A percentile compares a stretch with the other conserved stretches of the same genome.
Evolutionary conservation across 2,113 vertebrate genomes (phyloP).

Genomic region (Pelobates fuscus): DNA sequence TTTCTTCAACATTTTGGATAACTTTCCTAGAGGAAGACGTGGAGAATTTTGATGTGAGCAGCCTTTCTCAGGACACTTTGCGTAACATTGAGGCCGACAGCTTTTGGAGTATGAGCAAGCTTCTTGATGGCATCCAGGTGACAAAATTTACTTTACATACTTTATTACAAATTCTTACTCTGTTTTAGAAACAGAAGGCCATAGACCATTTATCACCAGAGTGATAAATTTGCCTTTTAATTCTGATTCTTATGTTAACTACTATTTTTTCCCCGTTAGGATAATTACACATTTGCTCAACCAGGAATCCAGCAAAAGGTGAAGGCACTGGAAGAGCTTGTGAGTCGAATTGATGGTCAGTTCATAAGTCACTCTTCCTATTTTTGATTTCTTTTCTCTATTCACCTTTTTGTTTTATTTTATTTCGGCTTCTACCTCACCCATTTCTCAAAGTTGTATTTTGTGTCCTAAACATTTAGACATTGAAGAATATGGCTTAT

Average conservation of each 20-base stretch:
- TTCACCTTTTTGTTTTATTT: too few relatives aligned
- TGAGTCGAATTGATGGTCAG: slow-evolving; percentile 95
- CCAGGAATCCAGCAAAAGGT: slow-evolving; percentile 98
- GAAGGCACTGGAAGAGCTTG: slow-evolving; percentile 93
- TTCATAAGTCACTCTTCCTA: slow-evolving; percentile 4
- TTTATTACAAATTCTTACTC: not conserved
- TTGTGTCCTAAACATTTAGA: too few relatives aligned
- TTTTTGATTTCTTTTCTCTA: not conserved
- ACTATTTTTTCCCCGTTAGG: slow-evolving; percentile 66
- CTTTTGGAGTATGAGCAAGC: slow-evolving; percentile 99
- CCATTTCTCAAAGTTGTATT: too few relatives aligned
- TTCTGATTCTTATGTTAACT: too few relatives aligned
- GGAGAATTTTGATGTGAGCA: slow-evolving; percentile 92
- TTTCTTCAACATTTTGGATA: not conserved
- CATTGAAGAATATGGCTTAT: too few relatives aligned
- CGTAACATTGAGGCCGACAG: slow-evolving; percentile 96
- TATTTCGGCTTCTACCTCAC: too few relatives aligned
- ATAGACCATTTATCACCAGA: too few relatives aligned
- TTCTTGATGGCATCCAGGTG: slow-evolving; percentile 97
- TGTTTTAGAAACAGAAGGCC: not conserved
- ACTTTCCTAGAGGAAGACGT: slow-evolving; percentile 83
- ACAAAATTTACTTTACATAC: not conserved
- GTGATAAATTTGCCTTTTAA: too few relatives aligned
- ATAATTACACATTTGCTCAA: slow-evolving; percentile 98
- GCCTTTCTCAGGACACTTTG: slow-evolving; percentile 83